Evolutionary conservation across 1,140 invertebrate genomes (phyloP).

Genomic region (Heliothis subflexa): DNA sequence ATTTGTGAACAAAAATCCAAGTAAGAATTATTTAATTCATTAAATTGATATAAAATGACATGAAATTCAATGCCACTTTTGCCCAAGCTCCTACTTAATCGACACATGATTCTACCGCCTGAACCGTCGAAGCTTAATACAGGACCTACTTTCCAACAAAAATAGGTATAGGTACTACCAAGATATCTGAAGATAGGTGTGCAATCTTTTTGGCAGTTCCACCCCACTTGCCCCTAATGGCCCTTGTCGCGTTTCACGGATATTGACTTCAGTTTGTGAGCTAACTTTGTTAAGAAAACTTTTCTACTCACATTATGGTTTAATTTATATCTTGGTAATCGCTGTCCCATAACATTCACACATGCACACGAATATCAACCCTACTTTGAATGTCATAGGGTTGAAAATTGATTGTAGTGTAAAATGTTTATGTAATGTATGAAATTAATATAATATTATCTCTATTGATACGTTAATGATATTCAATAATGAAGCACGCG

Average conservation of each 20-base stretch:
- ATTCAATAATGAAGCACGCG: constrained; percentile 40
- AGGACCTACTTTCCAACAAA: neutral
- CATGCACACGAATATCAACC: constrained; percentile 1
- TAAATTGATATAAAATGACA: too few species aligned
- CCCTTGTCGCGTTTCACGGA: constrained; percentile 44
- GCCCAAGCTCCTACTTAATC: neutral
- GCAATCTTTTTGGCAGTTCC: constrained; percentile 46
- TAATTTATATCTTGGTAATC: constrained; percentile 33
- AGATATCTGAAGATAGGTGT: constrained; percentile 32
- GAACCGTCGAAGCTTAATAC: neutral
- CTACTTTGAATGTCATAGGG: neutral
- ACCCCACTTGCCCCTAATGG: constrained; percentile 46
- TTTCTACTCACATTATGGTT: constrained; percentile 41
- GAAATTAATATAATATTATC: constrained; percentile 17
- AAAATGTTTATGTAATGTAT: constrained; percentile 19
- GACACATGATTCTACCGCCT: neutral
- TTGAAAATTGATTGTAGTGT: neutral
- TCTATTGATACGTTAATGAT: constrained; percentile 14
- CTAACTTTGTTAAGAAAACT: constrained; percentile 48
- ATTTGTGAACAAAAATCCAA: too few species aligned
- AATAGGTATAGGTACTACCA: neutral
- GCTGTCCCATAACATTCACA: neutral
- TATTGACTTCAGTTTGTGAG: constrained; percentile 45
- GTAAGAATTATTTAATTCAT: too few species aligned
- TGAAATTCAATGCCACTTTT: too few species aligned